phyloP scores from a whole-genome alignment of 2,797 vertebrate genomes.

The Rhabdophis nuchalis region DNA sequence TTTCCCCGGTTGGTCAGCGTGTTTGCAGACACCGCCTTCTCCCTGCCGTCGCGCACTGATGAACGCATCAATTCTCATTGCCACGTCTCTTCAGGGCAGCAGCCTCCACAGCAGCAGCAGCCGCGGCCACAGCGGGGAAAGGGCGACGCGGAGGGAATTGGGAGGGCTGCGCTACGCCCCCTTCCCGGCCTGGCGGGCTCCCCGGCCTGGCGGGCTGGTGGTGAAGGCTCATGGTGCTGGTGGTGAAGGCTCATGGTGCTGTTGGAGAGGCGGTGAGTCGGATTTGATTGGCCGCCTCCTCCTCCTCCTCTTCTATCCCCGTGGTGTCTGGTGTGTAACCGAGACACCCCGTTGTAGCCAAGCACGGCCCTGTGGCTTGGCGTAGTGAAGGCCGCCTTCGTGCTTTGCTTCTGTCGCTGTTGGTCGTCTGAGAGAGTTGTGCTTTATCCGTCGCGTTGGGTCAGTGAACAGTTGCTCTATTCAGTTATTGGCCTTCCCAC shows the following conservation, averaged over 20 bases:
- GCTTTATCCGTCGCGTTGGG: neutral
- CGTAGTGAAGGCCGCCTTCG: neutral
- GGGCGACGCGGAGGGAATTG: neutral
- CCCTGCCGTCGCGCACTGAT: conserved; percentile 44
- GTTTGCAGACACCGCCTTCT: neutral
- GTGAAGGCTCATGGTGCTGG: conserved; percentile 1
- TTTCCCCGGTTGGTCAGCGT: conserved; percentile 24
- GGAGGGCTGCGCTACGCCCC: neutral
- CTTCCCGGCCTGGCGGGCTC: conserved; percentile 12
- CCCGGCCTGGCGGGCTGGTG: neutral
- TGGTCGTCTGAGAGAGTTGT: neutral
- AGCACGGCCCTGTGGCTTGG: neutral
- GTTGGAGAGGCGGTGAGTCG: conserved; percentile 14
- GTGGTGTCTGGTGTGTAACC: neutral
- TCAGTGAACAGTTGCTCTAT: neutral
- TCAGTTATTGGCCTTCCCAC: neutral
- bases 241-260: neutral
- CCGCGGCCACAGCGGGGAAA: neutral
- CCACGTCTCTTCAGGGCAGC: conserved; percentile 60
- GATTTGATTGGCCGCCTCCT: neutral
- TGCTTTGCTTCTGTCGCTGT: neutral
- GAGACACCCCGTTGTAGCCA: neutral
- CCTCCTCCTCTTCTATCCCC: neutral
- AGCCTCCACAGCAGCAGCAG: neutral
- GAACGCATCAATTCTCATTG: conserved; percentile 50